Conservation (phyloP, 2,888 invertebrate species). For the Leucophenga maculata region DNA sequence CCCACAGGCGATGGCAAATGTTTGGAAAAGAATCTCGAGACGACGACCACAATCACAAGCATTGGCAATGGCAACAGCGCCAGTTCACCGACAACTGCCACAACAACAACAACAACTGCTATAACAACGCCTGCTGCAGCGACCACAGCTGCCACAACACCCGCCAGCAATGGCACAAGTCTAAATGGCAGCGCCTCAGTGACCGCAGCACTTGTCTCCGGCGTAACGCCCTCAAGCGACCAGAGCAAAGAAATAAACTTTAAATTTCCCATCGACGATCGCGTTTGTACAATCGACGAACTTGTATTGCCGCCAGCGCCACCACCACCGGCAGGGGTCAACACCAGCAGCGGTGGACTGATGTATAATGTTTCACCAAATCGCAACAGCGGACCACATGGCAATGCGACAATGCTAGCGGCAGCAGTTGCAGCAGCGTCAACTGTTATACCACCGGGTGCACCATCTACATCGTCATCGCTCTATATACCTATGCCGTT, state of each 20-base stretch:
- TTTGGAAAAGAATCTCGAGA: conserved; percentile 70
- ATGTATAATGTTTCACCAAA: conserved; percentile 53
- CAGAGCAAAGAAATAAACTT: conserved; percentile 74
- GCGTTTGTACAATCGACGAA: conserved; percentile 72
- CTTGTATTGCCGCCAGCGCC: conserved; percentile 68
- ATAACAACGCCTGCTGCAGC: conserved; percentile 26
- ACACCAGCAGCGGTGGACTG: conserved; percentile 39
- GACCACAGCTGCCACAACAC: conserved; percentile 29
- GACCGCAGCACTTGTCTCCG: conserved; percentile 8
- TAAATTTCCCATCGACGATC: conserved; percentile 75
- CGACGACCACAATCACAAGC: conserved; percentile 51
- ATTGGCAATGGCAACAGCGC: conserved; percentile 57
- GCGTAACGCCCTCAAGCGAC: conserved; percentile 32
- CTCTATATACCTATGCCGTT: not conserved
- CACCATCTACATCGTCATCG: conserved; percentile 49
- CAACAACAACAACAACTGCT: conserved; percentile 44
- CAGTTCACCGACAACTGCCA: conserved; percentile 56
- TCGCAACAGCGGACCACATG: conserved; percentile 38
- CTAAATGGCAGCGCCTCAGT: conserved; percentile 40
- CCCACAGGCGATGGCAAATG: conserved; percentile 68
- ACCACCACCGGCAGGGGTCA: conserved; percentile 56
- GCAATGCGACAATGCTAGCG: conserved; percentile 53
- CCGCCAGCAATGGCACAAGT: conserved; percentile 40
- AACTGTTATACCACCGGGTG: conserved; percentile 65
- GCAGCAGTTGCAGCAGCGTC: conserved; percentile 60